Evolutionary conservation across 2,797 vertebrate genomes (phyloP).

Genomic region (Coendou prehensilis): DNA sequence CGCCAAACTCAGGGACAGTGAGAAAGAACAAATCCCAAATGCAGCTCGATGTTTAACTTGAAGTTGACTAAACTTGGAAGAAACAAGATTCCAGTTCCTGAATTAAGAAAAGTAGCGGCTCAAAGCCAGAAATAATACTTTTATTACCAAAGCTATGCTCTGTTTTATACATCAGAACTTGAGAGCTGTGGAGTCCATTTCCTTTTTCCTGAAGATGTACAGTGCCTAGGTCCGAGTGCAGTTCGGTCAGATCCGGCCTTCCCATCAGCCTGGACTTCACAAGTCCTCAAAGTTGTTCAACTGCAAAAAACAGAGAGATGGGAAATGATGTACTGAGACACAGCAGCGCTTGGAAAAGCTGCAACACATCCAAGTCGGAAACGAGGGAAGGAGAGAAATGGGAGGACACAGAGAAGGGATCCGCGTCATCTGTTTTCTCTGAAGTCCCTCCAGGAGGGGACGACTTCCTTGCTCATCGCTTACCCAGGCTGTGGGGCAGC

Average conservation of each 20-base stretch:
- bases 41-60: not conserved
- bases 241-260: not conserved
- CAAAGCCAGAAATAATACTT: not conserved
- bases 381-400: constrained; percentile 3
- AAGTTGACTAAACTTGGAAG: not conserved
- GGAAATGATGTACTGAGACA: not conserved
- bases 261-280: not conserved
- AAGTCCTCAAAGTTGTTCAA: not conserved
- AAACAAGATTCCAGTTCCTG: not conserved
- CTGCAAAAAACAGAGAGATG: not conserved
- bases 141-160: not conserved
- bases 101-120: not conserved
- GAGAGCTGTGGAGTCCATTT: not conserved
- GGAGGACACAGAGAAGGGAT: not conserved
- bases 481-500: not conserved
- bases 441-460: not conserved
- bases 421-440: constrained; percentile 1
- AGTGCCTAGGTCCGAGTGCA: not conserved
- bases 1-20: not conserved
- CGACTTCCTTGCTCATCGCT: not conserved
- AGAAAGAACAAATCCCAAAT: not conserved
- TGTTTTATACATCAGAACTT: not conserved
- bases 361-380: not conserved
- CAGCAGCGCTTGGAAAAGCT: constrained; percentile 37
- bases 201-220: not conserved